These are phyloP conservation scores for Pentalonia nigronervosa DNA, from an alignment of 1,140 invertebrate species.

Conservation along the genomic window DNA sequence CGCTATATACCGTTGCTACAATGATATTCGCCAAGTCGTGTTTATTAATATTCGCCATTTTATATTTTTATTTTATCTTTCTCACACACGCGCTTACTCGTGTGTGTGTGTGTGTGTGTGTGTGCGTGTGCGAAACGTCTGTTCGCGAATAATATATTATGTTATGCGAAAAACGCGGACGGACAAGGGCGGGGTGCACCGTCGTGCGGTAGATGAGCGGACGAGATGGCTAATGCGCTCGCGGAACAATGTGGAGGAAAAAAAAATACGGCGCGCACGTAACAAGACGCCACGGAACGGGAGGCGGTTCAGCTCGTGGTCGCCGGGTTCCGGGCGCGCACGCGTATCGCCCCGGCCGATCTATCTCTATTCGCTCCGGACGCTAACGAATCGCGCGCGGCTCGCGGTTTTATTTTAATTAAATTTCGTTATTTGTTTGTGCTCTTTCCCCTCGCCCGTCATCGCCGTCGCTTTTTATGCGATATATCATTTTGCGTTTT, in stretches of 20 bases:
- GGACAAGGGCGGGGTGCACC: neutral
- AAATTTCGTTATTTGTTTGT: neutral
- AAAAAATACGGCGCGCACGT: neutral
- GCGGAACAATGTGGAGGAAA: constrained; percentile 12
- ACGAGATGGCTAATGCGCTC: constrained; percentile 25
- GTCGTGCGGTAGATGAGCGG: constrained; percentile 16
- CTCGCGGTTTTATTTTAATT: neutral
- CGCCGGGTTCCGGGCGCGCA: neutral
- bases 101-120: too few species aligned
- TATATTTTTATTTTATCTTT: neutral
- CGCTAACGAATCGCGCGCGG: constrained; percentile 12
- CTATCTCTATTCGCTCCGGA: neutral
- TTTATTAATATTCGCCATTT: constrained; percentile 26
- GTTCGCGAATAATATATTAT: neutral
- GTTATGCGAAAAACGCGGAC: neutral
- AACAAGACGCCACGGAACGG: neutral
- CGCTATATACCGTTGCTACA: neutral
- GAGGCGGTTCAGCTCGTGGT: neutral
- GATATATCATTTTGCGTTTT: neutral
- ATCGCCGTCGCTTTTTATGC: neutral
- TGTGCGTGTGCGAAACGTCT: neutral
- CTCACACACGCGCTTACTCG: neutral
- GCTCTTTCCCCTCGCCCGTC: too few species aligned
- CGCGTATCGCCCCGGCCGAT: neutral
- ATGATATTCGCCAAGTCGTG: neutral